Evolutionary conservation across 2,888 invertebrate genomes (phyloP).

Genomic region (Hedychridium roseum): DNA sequence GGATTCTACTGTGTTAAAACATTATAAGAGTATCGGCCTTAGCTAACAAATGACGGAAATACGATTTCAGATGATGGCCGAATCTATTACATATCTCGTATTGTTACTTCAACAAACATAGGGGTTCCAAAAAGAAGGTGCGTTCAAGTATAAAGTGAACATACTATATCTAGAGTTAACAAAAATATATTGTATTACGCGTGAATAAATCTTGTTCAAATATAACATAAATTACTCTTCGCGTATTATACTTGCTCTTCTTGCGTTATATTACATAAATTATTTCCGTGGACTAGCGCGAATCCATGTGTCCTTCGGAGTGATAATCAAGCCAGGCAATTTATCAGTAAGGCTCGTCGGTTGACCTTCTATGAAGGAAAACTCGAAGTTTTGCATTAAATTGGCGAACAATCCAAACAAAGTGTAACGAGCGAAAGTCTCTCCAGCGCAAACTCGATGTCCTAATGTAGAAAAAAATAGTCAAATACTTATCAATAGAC

Average conservation of each 20-base stretch:
- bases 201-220: too few relatives aligned
- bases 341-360: slow-evolving; percentile 62
- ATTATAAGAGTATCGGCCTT: too few relatives aligned
- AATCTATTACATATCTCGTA: too few relatives aligned
- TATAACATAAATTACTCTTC: too few relatives aligned
- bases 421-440: slow-evolving; percentile 74
- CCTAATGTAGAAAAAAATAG: slow-evolving; percentile 61
- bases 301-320: slow-evolving; percentile 70
- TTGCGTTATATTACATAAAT: background rate
- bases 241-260: background rate
- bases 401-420: slow-evolving; percentile 71
- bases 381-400: slow-evolving; percentile 72
- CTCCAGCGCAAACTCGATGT: slow-evolving; percentile 75
- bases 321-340: slow-evolving; percentile 66
- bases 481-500: background rate
- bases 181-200: background rate
- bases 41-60: too few relatives aligned
- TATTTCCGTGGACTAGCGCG: slow-evolving; percentile 62
- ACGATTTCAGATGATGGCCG: too few relatives aligned
- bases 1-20: too few relatives aligned
- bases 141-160: slow-evolving; percentile 10
- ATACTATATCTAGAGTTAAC: background rate
- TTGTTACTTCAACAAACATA: too few relatives aligned
- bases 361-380: slow-evolving; percentile 67
- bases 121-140: too few relatives aligned